These are phyloP conservation scores for Dione juno DNA, from an alignment of 2,888 invertebrate species.

Conservation along the genomic window DNA sequence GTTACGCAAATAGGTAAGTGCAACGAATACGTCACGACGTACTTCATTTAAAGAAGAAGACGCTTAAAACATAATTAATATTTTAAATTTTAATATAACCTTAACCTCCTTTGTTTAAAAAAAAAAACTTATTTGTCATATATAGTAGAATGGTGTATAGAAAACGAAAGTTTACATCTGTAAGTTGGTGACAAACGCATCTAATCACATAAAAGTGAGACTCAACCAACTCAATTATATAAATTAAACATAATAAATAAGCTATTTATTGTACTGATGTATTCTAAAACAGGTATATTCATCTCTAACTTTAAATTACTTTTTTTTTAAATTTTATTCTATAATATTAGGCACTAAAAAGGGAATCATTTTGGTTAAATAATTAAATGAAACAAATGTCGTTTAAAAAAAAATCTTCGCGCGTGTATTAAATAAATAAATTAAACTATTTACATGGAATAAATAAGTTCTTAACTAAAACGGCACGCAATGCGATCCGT, in stretches of 20 bases:
- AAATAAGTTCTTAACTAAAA: conserved; percentile 52
- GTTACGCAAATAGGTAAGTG: no score
- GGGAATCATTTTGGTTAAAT: conserved; percentile 47
- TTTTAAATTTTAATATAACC: neutral
- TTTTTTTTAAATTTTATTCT: neutral
- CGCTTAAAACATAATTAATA: no score
- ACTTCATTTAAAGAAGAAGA: no score
- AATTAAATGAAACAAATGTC: conserved; percentile 60
- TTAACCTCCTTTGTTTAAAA: neutral
- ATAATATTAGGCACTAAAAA: conserved; percentile 45
- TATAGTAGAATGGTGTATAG: conserved; percentile 1
- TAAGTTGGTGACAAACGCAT: conserved; percentile 12
- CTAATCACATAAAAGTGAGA: conserved; percentile 29
- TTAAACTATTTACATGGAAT: conserved; percentile 64
- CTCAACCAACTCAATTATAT: conserved; percentile 21
- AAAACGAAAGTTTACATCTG: conserved; percentile 16
- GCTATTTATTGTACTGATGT: conserved; percentile 6
- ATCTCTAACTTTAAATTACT: neutral
- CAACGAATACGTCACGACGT: no score
- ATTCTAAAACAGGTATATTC: neutral
- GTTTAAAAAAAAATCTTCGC: conserved; percentile 61
- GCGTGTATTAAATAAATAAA: conserved; percentile 65
- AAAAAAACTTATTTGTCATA: neutral
- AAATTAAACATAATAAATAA: conserved; percentile 22
- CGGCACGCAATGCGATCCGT: conserved; percentile 49